Evolutionary conservation across 2,797 vertebrate species (phyloP), one percentile per base, ranked within the genome.

Genomic region (Anniella stebbinsi): DNA sequence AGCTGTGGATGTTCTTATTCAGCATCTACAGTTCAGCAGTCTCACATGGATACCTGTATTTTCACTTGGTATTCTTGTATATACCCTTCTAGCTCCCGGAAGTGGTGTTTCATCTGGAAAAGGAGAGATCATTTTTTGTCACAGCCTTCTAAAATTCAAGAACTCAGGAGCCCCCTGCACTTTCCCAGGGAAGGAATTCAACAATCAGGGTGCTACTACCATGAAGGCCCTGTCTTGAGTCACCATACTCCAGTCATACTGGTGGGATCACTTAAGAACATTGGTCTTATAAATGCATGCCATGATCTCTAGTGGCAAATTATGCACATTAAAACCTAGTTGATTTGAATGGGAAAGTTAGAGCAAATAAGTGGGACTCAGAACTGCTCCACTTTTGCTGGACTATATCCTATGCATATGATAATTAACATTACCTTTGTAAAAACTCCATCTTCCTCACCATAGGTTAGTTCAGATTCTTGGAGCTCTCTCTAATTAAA

Each of bases 71-170:
- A 81, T 73, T 91, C 90, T 81, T 86, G 57, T 67, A 76, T n/a
- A 10, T 73, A 86, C 30, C 81, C 90, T 75, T 91, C 87, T 54
- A 91, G 77, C n/a, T 91, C 87, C 48, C 45, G 84, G 76, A 80
- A 67, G 54, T 86, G 90, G 30, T 91, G 69, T 86, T 91, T 88
- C 69, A 86, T 88, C 90, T 91, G 84, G 45, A 91, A 88, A 90
- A 88, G 33, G 86, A 86, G 60, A 63, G 60, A 63, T 63, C 4
- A 41, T 11, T 2, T 80, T 77, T 72, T 54, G 12, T 6, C 41
- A 8, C 45, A 67, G 45, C 21, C 45, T 45, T 48, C 45, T 45
- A 45, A 45, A 45, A 45, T 6, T 45, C 45, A 45, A 45, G 45
- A 45, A 45, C 45, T 45, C 45, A 11, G 51, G 10, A 11, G 9